Percentiles rank a stretch among this genome's conserved stretches.
phyloP scores from a whole-genome alignment of 2,113 vertebrate genomes.

The Motacilla alba region DNA sequence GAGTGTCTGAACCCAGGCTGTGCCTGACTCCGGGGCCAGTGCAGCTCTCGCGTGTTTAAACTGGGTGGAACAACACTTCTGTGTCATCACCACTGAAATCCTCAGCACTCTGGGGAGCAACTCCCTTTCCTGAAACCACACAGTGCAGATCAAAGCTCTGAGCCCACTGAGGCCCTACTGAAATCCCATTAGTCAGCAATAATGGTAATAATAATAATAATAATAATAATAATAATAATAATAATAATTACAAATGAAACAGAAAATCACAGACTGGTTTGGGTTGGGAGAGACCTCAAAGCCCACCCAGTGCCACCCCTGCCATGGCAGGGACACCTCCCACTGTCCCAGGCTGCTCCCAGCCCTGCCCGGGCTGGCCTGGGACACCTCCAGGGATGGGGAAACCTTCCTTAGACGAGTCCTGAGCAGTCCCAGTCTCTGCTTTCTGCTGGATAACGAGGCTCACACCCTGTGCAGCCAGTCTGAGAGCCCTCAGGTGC shows the following conservation, averaged over 20 bases:
- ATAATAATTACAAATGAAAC: neutral
- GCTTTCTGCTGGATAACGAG: neutral
- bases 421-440: neutral
- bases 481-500: neutral
- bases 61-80: neutral
- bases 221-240: neutral
- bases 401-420: neutral
- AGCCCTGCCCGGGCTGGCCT: accelerated
- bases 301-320: neutral
- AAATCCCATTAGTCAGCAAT: neutral
- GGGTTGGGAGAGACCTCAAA: neutral
- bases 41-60: neutral
- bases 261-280: neutral
- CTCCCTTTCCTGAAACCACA: neutral
- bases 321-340: neutral
- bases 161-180: neutral
- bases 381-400: neutral
- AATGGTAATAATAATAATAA: no score
- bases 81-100: neutral
- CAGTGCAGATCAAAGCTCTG: neutral
- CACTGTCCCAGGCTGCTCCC: no score
- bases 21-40: no score
- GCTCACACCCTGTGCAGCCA: neutral
- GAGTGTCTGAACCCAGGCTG: neutral
- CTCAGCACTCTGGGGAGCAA: neutral